Conservation (phyloP, 2,888 invertebrate species). For the Ophion ventricosus region DNA sequence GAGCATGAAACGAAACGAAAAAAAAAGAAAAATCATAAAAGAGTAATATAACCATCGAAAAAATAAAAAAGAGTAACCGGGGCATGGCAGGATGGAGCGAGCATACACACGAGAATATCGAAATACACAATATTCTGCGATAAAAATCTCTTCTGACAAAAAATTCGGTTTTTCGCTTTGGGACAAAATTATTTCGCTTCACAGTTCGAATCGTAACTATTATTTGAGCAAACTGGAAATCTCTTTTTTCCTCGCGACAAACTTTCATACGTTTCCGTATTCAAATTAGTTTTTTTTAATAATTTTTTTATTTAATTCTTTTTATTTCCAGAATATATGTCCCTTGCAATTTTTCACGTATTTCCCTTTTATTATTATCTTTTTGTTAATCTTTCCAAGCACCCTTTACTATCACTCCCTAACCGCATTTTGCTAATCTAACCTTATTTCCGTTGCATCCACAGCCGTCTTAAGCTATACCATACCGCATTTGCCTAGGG, state of each 20-base stretch:
- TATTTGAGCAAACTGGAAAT: constrained; percentile 4
- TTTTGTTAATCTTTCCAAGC: no score
- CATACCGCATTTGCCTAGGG: no score
- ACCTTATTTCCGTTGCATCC: no score
- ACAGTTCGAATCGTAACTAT: neutral
- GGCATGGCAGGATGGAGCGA: neutral
- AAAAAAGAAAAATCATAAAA: constrained; percentile 16
- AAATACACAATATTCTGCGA: constrained; percentile 12
- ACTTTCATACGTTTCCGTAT: neutral
- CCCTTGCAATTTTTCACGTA: no score
- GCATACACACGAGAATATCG: neutral
- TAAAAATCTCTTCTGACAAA: constrained; percentile 29
- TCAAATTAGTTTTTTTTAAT: neutral
- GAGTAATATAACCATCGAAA: constrained; percentile 5
- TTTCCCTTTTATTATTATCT: no score
- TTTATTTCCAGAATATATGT: no score
- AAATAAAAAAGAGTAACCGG: constrained; percentile 12
- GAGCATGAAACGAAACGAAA: constrained; percentile 12
- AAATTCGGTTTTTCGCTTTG: constrained; percentile 6
- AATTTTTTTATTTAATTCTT: neutral
- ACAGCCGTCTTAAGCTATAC: no score
- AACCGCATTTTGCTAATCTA: no score
- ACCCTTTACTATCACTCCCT: no score
- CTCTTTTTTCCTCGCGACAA: constrained; percentile 1
- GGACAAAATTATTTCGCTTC: constrained; percentile 2